Evolutionary conservation across 30 jellyfish, hydroid and myxozoan species (phyloP), one percentile per base, ranked within the genome.

Genomic region (Catostylus mosaicus): DNA sequence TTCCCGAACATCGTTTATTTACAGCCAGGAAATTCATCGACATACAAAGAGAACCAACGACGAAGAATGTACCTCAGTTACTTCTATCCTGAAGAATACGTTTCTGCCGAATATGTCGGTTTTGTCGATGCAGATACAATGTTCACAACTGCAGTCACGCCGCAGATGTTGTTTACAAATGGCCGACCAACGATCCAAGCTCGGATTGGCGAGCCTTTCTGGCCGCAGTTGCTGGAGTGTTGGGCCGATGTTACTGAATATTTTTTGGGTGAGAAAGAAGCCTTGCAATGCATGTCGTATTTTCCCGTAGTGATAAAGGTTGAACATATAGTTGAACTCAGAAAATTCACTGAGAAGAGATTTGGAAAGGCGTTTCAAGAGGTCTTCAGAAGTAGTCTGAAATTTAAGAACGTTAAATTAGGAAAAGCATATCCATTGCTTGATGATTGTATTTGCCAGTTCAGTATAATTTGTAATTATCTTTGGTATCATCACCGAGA

Each of bases 121-220:
- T 81, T 30, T 46, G 92, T 71, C 2, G 92, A 81, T 68, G 6
- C 90, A 22, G 92, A 81, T 47, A 68, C 52, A 1, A 11, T 81
- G 56, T 64, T 81, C 46, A 67, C 61, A n/a, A 67, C 89, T 9
- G 34, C 35, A 46, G 92, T 81, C 45, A 81, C 92, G 11, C 90
- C 90, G 0, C 22, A 69, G 8, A 14, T 43, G 9, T 19, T 65
- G 16, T 81, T 48, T 23, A 48, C 62, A 81, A 26, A 51, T 27
- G 30, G 16, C 43, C 12, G 8, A 81, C 76, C 24, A 47, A 54
- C 37, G 33, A 32, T 29, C n/a, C 62, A 48, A 22, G 62, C 62
- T 48, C 0, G 62, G n/a, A 48, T 48, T 48, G 62, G 23, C 52
- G 87, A 63, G 23, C 50, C 18, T 11, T 48, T 48, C n/a, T 48